phyloP scores from a whole-genome alignment of 1,140 invertebrate species.

The Scaptodrosophila lebanonensis region DNA sequence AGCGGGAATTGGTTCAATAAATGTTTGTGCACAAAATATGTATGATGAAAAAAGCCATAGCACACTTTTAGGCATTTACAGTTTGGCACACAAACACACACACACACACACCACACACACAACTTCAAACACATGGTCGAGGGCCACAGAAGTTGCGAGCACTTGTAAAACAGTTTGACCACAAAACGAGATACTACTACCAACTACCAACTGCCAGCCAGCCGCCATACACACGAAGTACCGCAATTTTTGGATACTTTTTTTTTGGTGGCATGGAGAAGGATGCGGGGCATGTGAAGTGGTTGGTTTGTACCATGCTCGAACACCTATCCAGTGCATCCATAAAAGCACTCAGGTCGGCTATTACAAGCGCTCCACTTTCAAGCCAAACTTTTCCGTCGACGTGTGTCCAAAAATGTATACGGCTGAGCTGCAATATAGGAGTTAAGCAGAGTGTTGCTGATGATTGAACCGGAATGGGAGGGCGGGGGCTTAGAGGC shows the following conservation, averaged over 20 bases:
- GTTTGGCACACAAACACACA: conserved; percentile 38
- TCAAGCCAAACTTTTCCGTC: too few species aligned
- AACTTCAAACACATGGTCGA: not conserved
- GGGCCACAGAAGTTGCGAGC: conserved; percentile 1
- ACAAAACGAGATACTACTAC: too few species aligned
- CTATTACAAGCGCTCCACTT: conserved; percentile 37
- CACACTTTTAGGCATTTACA: conserved; percentile 68
- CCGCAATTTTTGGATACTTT: conserved; percentile 72
- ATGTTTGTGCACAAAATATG: conserved; percentile 44
- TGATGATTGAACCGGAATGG: too few species aligned
- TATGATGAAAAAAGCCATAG: conserved; percentile 16
- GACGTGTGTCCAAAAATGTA: too few species aligned
- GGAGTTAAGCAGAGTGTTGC: not conserved
- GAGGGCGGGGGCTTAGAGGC: too few species aligned
- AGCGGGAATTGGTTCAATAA: conserved; percentile 68
- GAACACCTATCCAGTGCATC: too few species aligned
- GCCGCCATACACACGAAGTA: too few species aligned
- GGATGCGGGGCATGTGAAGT: not conserved
- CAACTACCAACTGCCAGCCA: too few species aligned
- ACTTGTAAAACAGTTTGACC: conserved; percentile 53
- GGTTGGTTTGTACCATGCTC: too few species aligned
- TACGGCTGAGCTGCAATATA: not conserved
- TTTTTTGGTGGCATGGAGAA: conserved; percentile 18
- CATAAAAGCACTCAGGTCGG: conserved; percentile 40
- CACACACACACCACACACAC: conserved; percentile 1